A percentile compares a stretch with the other conserved stretches of the same genome.
Conservation (phyloP, 2,113 vertebrate genomes). For the Pteropus alecto region DNA sequence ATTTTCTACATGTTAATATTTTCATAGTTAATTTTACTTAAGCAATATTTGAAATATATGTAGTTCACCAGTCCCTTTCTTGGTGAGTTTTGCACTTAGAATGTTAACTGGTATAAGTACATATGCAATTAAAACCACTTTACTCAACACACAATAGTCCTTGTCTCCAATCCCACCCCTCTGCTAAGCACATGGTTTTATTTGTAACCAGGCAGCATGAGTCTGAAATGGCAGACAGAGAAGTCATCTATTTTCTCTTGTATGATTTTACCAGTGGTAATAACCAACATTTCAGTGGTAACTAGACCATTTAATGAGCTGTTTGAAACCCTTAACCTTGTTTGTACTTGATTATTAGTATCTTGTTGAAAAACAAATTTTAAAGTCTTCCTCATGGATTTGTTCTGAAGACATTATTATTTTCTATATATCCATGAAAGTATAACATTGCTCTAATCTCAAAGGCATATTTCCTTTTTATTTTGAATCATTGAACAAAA, state of each 20-base stretch:
- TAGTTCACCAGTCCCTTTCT: background rate
- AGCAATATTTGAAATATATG: background rate
- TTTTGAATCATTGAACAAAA: background rate
- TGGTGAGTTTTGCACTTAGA: background rate
- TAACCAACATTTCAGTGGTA: background rate
- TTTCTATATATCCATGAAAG: background rate
- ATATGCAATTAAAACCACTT: background rate
- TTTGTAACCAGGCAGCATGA: background rate
- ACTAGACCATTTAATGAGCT: background rate
- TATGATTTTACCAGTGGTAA: background rate
- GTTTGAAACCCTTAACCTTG: background rate
- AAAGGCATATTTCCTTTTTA: background rate
- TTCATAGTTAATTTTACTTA: slow-evolving; percentile 4
- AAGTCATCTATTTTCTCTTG: background rate
- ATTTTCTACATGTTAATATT: background rate
- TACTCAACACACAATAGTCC: background rate
- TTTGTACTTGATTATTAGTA: background rate
- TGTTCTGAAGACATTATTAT: background rate
- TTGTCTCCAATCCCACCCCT: background rate
- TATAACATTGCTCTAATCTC: background rate
- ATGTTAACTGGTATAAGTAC: background rate
- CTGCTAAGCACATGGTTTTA: background rate
- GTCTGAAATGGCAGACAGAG: background rate
- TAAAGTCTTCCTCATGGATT: background rate
- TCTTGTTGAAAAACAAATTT: background rate